phyloP scores from a whole-genome alignment of 2,888 invertebrate species.

The Machimus rusticus region DNA sequence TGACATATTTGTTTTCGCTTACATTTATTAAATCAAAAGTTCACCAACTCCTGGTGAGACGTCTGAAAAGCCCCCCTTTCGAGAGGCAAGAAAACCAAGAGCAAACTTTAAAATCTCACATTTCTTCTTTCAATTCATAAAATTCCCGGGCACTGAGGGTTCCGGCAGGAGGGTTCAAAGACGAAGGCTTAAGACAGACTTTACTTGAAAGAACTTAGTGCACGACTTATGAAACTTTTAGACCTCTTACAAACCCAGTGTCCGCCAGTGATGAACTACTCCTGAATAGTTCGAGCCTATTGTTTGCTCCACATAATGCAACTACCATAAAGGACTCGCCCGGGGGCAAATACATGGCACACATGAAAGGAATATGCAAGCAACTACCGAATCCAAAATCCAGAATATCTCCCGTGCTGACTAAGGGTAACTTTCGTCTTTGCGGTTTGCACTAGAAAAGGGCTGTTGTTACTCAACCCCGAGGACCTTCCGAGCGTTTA shows the following conservation, averaged over 20 bases:
- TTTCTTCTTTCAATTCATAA: not conserved
- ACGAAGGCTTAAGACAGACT: not conserved
- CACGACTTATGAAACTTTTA: not conserved
- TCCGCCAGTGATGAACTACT: not conserved
- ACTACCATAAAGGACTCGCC: not conserved
- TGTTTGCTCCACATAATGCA: conserved; percentile 7
- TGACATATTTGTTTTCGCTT: not conserved
- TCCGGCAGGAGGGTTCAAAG: not conserved
- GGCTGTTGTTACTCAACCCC: not conserved
- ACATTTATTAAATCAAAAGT: not conserved
- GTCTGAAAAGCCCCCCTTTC: not conserved
- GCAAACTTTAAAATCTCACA: not conserved
- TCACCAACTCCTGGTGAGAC: not conserved
- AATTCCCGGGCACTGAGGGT: not conserved
- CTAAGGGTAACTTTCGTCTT: not conserved
- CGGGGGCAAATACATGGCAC: not conserved
- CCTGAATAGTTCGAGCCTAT: conserved; percentile 4
- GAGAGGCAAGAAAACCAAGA: not conserved
- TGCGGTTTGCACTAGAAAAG: not conserved
- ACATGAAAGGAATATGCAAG: conserved; percentile 7
- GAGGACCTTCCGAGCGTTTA: not conserved
- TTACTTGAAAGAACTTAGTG: not conserved
- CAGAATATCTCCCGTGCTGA: not conserved
- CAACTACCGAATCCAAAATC: not conserved
- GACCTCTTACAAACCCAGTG: not conserved